Base-by-base conservation (phyloP, 2,888 invertebrate genomes). In the Lasioglossum calceatum region DNA sequence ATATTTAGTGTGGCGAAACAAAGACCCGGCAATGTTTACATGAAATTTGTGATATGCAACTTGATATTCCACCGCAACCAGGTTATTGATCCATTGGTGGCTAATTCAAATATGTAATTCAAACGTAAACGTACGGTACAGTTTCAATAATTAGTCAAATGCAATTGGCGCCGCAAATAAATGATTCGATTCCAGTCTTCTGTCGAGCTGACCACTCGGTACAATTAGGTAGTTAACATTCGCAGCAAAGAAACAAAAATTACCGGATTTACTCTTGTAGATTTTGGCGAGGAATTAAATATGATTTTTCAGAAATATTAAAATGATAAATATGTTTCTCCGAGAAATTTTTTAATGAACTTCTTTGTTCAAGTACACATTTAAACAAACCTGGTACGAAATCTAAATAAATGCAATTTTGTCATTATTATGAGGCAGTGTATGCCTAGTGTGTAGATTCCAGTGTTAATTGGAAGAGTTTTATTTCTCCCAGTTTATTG, bases 61-160 rank as follows among this genome's bases (percentile, higher is more conserved):
- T 16, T 19, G 64, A 64, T 64, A 64, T 32, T 3, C 27, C 8
- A 58, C 58, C 58, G 58, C n/a, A 32, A 19, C 64, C 27, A 7
- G 32, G 7, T 14, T 64, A 64, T 64, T 32, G 64, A 64, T 64
- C 64, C 16, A 32, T 16, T 32, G 64, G 32, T 16, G 64, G 32
- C 64, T 19, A 64, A 32, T 64, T 19, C 64, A 64, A 64, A 64
- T 64, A 64, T 64, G 64, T 64, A 32, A 64, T 64, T 64, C 64
- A 32, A 16, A 32, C 32, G 64, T 64, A 64, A 64, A 64, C 19
- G 16, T 19, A 32, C 64, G 64, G 7, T 8, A 32, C 32, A 19
- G 64, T 64, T 64, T 16, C 32, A 32, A 32, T 32, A 64, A 64
- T 64, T 64, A 64, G 64, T 64, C 64, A 8, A 64, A 32, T 64